Evolutionary conservation across 1,140 invertebrate species (phyloP), one percentile per base, ranked within the genome.

Genomic region (Calliphora vicina): DNA sequence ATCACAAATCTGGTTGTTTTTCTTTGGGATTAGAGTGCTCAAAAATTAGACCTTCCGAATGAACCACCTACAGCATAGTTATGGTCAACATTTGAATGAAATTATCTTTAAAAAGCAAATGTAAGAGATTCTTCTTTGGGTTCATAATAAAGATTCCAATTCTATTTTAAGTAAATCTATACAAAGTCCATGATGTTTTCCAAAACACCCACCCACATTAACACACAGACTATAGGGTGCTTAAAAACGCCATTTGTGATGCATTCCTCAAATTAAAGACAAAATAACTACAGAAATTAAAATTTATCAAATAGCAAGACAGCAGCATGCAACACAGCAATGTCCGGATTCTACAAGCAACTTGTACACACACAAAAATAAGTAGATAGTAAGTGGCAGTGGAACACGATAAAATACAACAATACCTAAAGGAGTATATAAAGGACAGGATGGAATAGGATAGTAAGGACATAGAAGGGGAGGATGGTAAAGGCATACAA

Each of bases 241-340:
- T 10, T 67, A 67, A 67, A 67, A 67, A 67, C 61, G 61, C 61
- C 20, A 67, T 67, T 67, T 67, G 61, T 82, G 50, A 50, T 82
- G 73, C 82, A 82, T 82, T 78, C 73, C 82, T 76, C 27, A 82
- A 82, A 82, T 82, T 82, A 82, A 82, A 82, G 82, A 57, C 73
- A 82, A 82, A 82, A 82, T 76, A 67, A 73, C 82, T 26, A 67
- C 61, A 67, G 29, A 67, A 50, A 82, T 43, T 82, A 26, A 78
- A 82, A 82, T 82, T 78, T 82, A 82, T 82, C 82, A 82, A 82
- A 82, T 78, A 45, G 43, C 82, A 76, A 61, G 45, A 12, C 42
- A 61, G 57, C n/a, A 67, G 45, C 80, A 50, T 26, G 25, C 72
- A 72, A 76, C 72, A 50, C 23, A n/a, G 3, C 61, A 71, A 43